These are phyloP conservation scores for Entomobrya proxima DNA, from an alignment of 2,888 invertebrate genomes.

Conservation along the genomic window DNA sequence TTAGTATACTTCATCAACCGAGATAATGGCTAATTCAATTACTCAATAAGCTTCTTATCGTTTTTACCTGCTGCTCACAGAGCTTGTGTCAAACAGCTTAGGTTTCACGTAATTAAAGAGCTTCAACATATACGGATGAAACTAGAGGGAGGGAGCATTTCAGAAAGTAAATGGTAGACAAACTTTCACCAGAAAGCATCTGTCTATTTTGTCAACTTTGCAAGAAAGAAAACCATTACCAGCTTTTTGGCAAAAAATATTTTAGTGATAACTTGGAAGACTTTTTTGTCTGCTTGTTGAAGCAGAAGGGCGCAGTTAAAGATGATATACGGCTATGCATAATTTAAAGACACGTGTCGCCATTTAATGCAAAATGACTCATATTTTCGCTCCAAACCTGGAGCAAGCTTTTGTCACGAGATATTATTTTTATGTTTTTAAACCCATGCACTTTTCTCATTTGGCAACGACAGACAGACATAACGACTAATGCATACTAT, in stretches of 20 bases:
- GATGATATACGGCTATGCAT: neutral
- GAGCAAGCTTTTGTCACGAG: neutral
- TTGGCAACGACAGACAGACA: neutral
- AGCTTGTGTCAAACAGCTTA: neutral
- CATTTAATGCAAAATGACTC: neutral
- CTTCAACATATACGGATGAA: no score
- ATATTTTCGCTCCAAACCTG: neutral
- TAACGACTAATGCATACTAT: no score
- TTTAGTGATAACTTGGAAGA: no score
- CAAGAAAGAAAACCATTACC: no score
- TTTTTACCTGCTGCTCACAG: neutral
- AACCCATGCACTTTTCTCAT: neutral
- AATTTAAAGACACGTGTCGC: neutral
- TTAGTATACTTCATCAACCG: neutral
- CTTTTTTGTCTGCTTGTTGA: no score
- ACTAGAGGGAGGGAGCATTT: no score
- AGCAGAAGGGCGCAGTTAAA: neutral
- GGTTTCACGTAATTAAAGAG: neutral
- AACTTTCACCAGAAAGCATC: no score
- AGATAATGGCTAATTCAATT: slow-evolving; percentile 46
- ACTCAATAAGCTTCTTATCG: slow-evolving; percentile 36
- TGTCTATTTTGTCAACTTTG: no score
- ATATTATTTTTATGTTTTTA: neutral
- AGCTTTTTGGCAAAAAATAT: no score
- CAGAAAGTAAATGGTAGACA: no score